A percentile compares a stretch with the other conserved stretches of the same genome.
Evolutionary conservation across 2,888 invertebrate species (phyloP).

Genomic region (Agrochola circellaris): DNA sequence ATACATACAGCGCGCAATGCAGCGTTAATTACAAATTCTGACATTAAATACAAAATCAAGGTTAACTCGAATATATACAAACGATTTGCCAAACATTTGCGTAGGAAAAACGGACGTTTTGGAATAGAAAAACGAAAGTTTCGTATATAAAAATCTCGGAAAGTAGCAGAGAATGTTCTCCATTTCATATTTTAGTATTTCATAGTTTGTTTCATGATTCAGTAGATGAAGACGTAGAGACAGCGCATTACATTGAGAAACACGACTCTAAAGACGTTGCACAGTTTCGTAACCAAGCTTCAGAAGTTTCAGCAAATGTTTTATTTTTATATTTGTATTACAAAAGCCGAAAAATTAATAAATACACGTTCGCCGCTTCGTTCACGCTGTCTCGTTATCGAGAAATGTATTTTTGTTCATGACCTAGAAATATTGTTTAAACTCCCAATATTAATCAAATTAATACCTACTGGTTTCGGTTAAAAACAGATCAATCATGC

Average conservation of each 20-base stretch:
- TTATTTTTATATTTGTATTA: constrained; percentile 11
- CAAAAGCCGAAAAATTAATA: constrained; percentile 19
- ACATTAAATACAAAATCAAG: constrained; percentile 26
- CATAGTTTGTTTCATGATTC: constrained; percentile 10
- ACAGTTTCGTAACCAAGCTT: constrained; percentile 37
- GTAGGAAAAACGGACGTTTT: constrained; percentile 6
- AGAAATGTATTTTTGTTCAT: constrained; percentile 26
- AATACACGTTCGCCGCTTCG: constrained; percentile 8
- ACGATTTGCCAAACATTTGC: constrained; percentile 7
- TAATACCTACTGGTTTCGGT: constrained; percentile 51
- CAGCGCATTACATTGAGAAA: constrained; percentile 32
- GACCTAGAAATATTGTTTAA: constrained; percentile 30
- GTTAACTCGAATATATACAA: constrained; percentile 9
- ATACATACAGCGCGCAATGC: constrained; percentile 32
- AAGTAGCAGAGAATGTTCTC: not conserved
- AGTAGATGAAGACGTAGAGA: constrained; percentile 10
- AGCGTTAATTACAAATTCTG: constrained; percentile 26
- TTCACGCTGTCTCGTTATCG: constrained; percentile 24
- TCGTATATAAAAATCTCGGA: constrained; percentile 17
- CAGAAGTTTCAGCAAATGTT: constrained; percentile 41
- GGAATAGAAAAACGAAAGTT: constrained; percentile 11
- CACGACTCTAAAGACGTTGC: constrained; percentile 18
- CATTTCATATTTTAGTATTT: constrained; percentile 8
- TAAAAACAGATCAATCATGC: constrained; percentile 70
- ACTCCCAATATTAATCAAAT: constrained; percentile 35